A percentile compares a stretch with the other conserved stretches of the same genome.
phyloP scores from a whole-genome alignment of 2,888 invertebrate species.

The Caenorhabditis drosophilae region DNA sequence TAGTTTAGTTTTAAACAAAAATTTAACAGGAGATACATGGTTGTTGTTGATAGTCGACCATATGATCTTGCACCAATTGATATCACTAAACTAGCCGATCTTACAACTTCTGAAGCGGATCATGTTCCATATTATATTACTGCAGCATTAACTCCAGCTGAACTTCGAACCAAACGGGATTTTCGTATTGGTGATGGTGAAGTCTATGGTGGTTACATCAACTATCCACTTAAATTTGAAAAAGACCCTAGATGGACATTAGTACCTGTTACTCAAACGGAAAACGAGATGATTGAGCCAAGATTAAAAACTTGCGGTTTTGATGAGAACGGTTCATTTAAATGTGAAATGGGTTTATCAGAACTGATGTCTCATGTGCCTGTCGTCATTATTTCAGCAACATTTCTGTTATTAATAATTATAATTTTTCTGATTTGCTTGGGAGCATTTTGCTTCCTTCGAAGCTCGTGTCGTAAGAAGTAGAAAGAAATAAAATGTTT shows the following conservation, averaged over 20 bases:
- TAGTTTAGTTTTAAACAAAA: no score
- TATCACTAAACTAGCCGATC: slow-evolving; percentile 49
- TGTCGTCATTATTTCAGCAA: slow-evolving; percentile 24
- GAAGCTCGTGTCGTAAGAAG: slow-evolving; percentile 37
- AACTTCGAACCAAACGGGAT: slow-evolving; percentile 35
- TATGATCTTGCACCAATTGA: slow-evolving; percentile 51
- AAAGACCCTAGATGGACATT: slow-evolving; percentile 53
- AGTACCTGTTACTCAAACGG: slow-evolving; percentile 50
- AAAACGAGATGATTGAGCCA: slow-evolving; percentile 56
- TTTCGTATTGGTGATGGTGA: slow-evolving; percentile 59
- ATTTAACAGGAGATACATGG: slow-evolving; percentile 49
- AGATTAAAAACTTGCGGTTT: slow-evolving; percentile 54
- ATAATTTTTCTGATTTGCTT: slow-evolving; percentile 28
- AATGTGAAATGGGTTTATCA: slow-evolving; percentile 50
- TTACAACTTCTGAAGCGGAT: slow-evolving; percentile 51
- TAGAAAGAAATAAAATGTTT: background rate
- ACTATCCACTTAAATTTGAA: slow-evolving; percentile 53
- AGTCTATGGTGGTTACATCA: slow-evolving; percentile 59
- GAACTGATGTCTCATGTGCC: slow-evolving; percentile 44
- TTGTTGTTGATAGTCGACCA: slow-evolving; percentile 53
- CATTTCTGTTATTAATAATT: slow-evolving; percentile 28
- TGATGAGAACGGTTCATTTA: slow-evolving; percentile 50
- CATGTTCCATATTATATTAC: slow-evolving; percentile 58
- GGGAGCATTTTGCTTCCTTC: slow-evolving; percentile 29
- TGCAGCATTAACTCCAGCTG: slow-evolving; percentile 47